Base-by-base conservation (phyloP, 2,888 invertebrate genomes). In the Cistogaster globosa region DNA sequence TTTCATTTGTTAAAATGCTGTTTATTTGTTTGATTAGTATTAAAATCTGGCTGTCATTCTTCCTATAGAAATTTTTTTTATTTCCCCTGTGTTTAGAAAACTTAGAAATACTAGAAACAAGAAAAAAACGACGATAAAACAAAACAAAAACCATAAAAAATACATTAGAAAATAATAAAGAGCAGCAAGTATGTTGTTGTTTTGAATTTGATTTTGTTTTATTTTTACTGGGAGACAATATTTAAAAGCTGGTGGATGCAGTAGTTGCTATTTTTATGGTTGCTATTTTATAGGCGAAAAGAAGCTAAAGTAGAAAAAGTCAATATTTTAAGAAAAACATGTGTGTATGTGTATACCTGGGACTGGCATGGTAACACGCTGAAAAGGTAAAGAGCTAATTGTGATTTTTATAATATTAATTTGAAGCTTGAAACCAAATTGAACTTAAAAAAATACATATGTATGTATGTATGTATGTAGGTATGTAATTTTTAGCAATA, bases 171-270 rank as follows among this genome's bases (percentile, higher is more conserved):
- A 84, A 84, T 77, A 71, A 69, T 75, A 60, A 78, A 82, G 42
- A 42, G 42, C 42, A 26, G 63, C 58, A 9, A n/a, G 26, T 20
- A 65, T 85, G 85, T 85, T 85, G 85, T 85, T 85, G 85, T 85
- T 85, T 85, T 85, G 85, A 85, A 85, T 85, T 85, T 85, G 85
- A 85, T 85, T 85, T 85, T 85, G 85, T 85, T 85, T 85, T 82
- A 82, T 85, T 79, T 79, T 42, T 65, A 82, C 82, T 85, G 78
- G 85, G 85, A 85, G 82, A 32, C 78, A 71, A 85, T 63, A 14
- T 69, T 78, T 79, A 20, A 9, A 53, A 85, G 85, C 22, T 82
- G 75, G 85, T 85, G 69, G 57, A 12, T 72, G 71, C 69, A 69
- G 26, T 20, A 22, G 48, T n/a, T 60, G 18, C 42, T 79, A 63